A percentile compares a stretch with the other conserved stretches of the same genome.
phyloP scores from a whole-genome alignment of 2,888 invertebrate genomes.

The Hydropsyche betteni region DNA sequence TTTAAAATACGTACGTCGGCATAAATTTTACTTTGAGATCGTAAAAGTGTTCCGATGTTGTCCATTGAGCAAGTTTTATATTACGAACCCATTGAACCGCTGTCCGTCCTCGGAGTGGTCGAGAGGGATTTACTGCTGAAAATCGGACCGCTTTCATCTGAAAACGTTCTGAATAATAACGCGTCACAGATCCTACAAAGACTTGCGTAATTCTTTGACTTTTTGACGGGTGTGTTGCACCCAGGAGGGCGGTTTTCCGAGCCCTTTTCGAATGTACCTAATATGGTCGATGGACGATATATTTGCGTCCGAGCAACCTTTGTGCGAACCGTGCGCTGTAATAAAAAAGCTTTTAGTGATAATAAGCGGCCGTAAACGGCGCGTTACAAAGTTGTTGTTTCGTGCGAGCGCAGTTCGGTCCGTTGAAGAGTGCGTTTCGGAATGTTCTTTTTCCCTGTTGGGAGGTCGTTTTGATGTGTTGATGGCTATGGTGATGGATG shows the following conservation, averaged over 20 bases:
- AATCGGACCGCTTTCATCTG: constrained; percentile 14
- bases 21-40: constrained; percentile 33
- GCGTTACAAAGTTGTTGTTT: constrained; percentile 49
- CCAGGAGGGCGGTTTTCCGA: constrained; percentile 38
- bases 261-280: constrained; percentile 46
- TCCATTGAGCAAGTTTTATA: constrained; percentile 10
- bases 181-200: background rate
- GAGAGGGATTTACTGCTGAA: constrained; percentile 23
- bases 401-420: constrained; percentile 24
- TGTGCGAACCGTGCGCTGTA: constrained; percentile 43
- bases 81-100: constrained; percentile 25
- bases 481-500: too few species aligned
- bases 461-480: too few species aligned
- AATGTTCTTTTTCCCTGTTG: too few species aligned
- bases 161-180: constrained; percentile 28
- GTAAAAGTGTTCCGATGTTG: constrained; percentile 27
- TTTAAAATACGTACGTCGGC: constrained; percentile 29
- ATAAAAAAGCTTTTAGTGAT: constrained; percentile 53
- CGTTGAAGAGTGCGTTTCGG: background rate
- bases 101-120: background rate
- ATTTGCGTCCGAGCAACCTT: constrained; percentile 51
- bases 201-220: too few species aligned
- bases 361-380: constrained; percentile 51
- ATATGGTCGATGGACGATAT: constrained; percentile 51
- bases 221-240: too few species aligned